phyloP scores from a whole-genome alignment of 2,888 invertebrate genomes.

The Elysia crispata region DNA sequence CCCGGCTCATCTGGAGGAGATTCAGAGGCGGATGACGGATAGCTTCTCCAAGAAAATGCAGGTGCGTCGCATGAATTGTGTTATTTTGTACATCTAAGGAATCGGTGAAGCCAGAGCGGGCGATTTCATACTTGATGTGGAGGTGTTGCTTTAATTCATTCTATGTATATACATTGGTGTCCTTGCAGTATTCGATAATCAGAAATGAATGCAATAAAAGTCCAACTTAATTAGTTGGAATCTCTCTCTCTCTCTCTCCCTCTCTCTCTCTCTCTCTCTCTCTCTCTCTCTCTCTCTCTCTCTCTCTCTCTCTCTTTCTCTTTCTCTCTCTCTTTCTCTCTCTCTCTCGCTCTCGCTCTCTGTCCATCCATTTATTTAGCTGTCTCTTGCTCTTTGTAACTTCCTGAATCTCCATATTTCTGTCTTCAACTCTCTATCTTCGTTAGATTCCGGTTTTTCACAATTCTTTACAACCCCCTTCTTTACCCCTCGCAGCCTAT shows the following conservation, averaged over 20 bases:
- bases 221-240: background rate
- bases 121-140: no score
- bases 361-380: background rate
- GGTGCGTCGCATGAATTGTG: constrained; percentile 70
- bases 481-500: no score
- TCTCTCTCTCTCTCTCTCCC: constrained; percentile 29
- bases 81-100: no score
- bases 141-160: no score
- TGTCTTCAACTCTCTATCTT: no score
- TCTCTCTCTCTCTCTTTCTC: background rate
- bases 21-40: constrained; percentile 83
- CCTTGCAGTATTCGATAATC: no score
- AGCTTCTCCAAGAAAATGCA: constrained; percentile 90
- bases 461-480: no score
- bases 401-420: background rate
- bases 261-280: constrained; percentile 40
- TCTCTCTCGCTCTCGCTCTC: background rate
- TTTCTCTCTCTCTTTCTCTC: background rate
- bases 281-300: constrained; percentile 22
- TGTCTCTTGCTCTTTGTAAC: background rate
- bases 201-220: no score
- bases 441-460: no score
- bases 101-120: no score
- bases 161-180: no score
- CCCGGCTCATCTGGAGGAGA: constrained; percentile 44